Percentiles rank a stretch among this genome's conserved stretches.
Evolutionary conservation across 2,797 vertebrate genomes (phyloP).

Genomic region (Coracias cyanogaster): DNA sequence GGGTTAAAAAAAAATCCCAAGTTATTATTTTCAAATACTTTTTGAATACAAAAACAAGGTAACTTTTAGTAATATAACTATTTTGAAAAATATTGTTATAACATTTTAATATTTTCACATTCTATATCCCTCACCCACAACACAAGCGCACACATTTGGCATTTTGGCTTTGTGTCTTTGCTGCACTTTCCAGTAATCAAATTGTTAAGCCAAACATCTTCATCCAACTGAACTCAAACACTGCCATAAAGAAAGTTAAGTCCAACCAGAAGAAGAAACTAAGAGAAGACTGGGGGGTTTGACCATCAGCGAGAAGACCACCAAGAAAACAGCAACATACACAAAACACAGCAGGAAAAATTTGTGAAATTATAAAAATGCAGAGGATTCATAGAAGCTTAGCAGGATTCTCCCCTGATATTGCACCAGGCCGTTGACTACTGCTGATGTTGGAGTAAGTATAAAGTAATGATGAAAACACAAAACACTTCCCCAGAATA

Average conservation of each 20-base stretch:
- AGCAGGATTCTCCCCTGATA: not conserved
- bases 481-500: not conserved
- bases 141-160: not conserved
- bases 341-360: not conserved
- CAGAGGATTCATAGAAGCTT: not conserved
- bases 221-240: not conserved
- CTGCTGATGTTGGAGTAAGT: not conserved
- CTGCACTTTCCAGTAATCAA: not conserved
- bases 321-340: not conserved
- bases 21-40: not conserved
- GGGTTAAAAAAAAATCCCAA: not conserved
- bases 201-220: not conserved
- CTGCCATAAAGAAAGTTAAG: not conserved
- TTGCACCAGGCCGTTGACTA: not conserved
- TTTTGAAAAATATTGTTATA: not conserved
- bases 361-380: not conserved
- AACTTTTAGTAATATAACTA: not conserved
- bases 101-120: not conserved
- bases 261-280: not conserved
- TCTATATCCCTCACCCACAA: not conserved
- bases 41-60: not conserved
- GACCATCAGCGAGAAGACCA: not conserved
- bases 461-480: not conserved
- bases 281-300: not conserved
- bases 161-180: not conserved